These are phyloP conservation scores for Trialeurodes vaporariorum DNA, from an alignment of 1,140 invertebrate species.

Conservation along the genomic window DNA sequence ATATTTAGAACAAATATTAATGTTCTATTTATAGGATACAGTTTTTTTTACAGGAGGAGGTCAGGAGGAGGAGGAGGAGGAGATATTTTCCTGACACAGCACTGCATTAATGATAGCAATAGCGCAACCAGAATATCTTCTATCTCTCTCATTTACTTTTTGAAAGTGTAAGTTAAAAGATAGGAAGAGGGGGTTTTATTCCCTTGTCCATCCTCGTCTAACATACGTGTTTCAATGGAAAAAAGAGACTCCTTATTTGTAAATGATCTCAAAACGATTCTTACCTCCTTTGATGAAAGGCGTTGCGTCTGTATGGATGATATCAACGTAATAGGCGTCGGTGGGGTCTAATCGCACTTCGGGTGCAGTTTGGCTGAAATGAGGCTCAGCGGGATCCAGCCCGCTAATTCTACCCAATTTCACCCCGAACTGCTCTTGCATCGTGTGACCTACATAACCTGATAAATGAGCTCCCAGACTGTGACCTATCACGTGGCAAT, in stretches of 20 bases:
- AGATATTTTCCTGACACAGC: too few relatives aligned
- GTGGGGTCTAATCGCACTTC: slow-evolving; percentile 70
- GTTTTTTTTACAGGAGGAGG: too few relatives aligned
- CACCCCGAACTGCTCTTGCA: slow-evolving; percentile 51
- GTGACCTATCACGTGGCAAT: slow-evolving; percentile 76
- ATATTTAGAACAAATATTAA: too few relatives aligned
- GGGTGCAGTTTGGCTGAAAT: slow-evolving; percentile 70
- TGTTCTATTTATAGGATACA: too few relatives aligned
- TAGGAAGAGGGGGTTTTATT: too few relatives aligned
- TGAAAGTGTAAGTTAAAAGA: too few relatives aligned
- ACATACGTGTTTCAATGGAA: too few relatives aligned
- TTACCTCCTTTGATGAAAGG: slow-evolving; percentile 61
- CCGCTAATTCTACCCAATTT: slow-evolving; percentile 53
- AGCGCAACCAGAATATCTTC: too few relatives aligned
- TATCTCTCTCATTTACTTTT: too few relatives aligned
- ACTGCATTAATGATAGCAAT: too few relatives aligned
- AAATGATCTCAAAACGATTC: background rate
- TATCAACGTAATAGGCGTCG: slow-evolving; percentile 76
- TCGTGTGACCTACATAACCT: slow-evolving; percentile 64
- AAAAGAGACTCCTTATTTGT: background rate
- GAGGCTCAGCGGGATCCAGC: slow-evolving; percentile 84
- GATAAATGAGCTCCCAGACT: slow-evolving; percentile 76
- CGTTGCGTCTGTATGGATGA: slow-evolving; percentile 77
- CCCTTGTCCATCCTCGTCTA: too few relatives aligned
- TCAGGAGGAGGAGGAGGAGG: too few relatives aligned